A percentile compares a stretch with the other conserved stretches of the same genome.
These are phyloP conservation scores for Cerastis leucographa DNA, from an alignment of 2,888 invertebrate species.

Conservation along the genomic window DNA sequence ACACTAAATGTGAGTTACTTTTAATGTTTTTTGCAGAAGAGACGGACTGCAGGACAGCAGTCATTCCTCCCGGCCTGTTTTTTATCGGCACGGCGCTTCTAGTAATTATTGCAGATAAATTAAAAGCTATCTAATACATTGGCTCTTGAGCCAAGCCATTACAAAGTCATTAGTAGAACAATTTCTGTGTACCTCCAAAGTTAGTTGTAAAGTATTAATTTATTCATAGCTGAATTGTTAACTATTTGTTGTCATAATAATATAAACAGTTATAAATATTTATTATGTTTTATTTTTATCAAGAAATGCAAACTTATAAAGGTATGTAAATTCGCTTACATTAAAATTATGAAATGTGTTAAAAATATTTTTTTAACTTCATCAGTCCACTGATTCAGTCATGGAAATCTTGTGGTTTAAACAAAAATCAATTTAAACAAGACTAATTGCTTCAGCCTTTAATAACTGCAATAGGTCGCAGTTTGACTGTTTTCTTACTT, in stretches of 20 bases:
- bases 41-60: constrained; percentile 80
- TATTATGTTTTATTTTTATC: constrained; percentile 52
- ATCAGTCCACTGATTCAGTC: constrained; percentile 32
- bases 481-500: constrained; percentile 98
- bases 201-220: constrained; percentile 83
- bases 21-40: constrained; percentile 78
- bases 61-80: constrained; percentile 85
- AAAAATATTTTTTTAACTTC: constrained; percentile 24
- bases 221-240: constrained; percentile 77
- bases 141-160: constrained; percentile 58
- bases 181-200: constrained; percentile 78
- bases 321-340: constrained; percentile 44
- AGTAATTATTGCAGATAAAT: constrained; percentile 87
- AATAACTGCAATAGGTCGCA: constrained; percentile 99
- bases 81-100: constrained; percentile 87
- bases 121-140: constrained; percentile 78
- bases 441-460: constrained; percentile 93
- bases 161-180: constrained; percentile 73
- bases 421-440: not conserved
- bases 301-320: constrained; percentile 47
- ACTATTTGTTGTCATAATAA: constrained; percentile 75
- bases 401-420: constrained; percentile 15
- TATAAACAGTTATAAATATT: constrained; percentile 61
- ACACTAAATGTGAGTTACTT: constrained; percentile 1
- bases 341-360: constrained; percentile 16